These are phyloP conservation scores for Pterobdella sp. DNA, from an alignment of 2,888 invertebrate species.

Conservation along the genomic window DNA sequence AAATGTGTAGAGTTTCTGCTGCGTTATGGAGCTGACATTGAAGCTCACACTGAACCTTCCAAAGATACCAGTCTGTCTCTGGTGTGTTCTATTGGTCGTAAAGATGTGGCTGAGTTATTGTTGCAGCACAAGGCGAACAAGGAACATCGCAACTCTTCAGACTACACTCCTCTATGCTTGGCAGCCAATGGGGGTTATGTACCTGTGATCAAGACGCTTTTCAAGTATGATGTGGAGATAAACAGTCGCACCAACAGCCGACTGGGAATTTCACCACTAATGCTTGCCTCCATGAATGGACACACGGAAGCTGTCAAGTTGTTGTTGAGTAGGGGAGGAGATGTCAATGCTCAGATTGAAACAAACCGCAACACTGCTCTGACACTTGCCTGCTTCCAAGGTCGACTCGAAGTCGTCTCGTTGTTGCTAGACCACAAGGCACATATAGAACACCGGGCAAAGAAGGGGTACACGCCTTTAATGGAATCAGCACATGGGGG, in stretches of 20 bases:
- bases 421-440: constrained; percentile 89
- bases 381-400: constrained; percentile 97
- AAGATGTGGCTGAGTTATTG: constrained; percentile 86
- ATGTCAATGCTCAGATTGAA: constrained; percentile 97
- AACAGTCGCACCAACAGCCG: constrained; percentile 83
- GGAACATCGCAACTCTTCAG: constrained; percentile 92
- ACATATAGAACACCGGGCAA: constrained; percentile 96
- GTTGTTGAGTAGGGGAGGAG: constrained; percentile 91
- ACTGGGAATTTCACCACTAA: constrained; percentile 92
- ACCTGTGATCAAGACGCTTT: constrained; percentile 85
- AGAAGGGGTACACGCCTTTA: constrained; percentile 93
- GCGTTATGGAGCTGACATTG: constrained; percentile 89
- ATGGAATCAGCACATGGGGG: constrained; percentile 99
- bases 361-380: constrained; percentile 97
- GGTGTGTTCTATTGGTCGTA: constrained; percentile 92
- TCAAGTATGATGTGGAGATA: constrained; percentile 91
- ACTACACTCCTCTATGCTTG: constrained; percentile 95
- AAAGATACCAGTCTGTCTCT: constrained; percentile 95
- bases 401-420: constrained; percentile 93
- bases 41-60: constrained; percentile 95
- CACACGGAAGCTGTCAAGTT: constrained; percentile 87
- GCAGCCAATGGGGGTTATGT: constrained; percentile 97
- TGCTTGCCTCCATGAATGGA: constrained; percentile 99
- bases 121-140: constrained; percentile 85
- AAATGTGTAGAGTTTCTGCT: constrained; percentile 79